Evolutionary conservation across 1,140 invertebrate genomes (phyloP), one percentile per base, ranked within the genome.

Genomic region (Oppia nitens): DNA sequence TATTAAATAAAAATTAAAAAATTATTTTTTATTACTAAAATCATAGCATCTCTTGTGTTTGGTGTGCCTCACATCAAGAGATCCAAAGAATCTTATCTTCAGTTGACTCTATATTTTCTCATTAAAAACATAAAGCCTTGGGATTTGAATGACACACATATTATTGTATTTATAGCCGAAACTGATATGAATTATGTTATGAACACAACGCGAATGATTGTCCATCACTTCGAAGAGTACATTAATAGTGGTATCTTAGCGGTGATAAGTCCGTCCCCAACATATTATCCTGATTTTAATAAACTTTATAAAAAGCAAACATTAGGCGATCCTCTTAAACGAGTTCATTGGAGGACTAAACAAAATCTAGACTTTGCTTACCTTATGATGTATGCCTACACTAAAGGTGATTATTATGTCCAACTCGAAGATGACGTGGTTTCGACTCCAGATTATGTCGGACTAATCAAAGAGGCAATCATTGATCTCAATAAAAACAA

Each of bases 341-440:
- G 92, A 26, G 87, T 95, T 21, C 64, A 83, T 63, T 97, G 93
- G 93, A 76, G 92, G 51, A 91, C 90, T 1, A 98, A 97, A 69
- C 93, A 98, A 72, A 96, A 96, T 72, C 75, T 94, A 48, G 93
- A 98, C 70, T 93, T 87, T 72, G 84, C 90, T 4, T 97, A 90
- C 71, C 74, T 98, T 0, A 97, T 97, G 93, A 84, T 92, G 62
- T 96, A 95, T 70, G 84, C 84, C 9, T 85, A 89, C 66, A 78
- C 69, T 32, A 72, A 74, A 62, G 73, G 75, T 24, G 67, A 69
- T n/a, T 77, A 74, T 68, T 77, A 78, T 69, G 68, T 77, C 28
- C 87, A 96, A 78, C 74, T 98, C 9, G 93, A 98, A 75, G 94
- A 98, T 72, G 93, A 98, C 70, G 86, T 97, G 60, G 75, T 95